Conservation (phyloP, 53 echinoderm and acorn worm genomes). For the Pentamera pediparva region DNA sequence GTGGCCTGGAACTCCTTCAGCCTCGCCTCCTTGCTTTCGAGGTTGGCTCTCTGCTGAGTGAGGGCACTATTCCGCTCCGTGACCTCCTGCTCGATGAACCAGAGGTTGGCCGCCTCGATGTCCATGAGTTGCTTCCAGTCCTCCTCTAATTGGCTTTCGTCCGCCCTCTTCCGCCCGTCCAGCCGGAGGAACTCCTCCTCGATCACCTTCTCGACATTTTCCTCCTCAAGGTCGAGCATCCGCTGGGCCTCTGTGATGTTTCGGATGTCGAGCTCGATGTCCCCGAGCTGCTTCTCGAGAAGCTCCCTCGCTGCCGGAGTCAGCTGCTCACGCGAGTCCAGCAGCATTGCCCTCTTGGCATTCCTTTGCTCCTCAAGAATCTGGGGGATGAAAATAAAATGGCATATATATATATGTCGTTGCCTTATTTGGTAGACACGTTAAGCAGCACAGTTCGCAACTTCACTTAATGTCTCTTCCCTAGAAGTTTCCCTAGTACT, state of each 20-base stretch:
- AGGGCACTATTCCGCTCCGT: slow-evolving; percentile 51
- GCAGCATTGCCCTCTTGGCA: slow-evolving; percentile 21
- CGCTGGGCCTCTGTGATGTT: slow-evolving; percentile 43
- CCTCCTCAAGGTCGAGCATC: slow-evolving; percentile 56
- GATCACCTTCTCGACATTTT: slow-evolving; percentile 66
- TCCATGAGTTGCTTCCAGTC: slow-evolving; percentile 63
- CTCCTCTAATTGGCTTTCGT: slow-evolving; percentile 46
- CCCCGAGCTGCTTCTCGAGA: slow-evolving; percentile 44
- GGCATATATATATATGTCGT: too few relatives aligned
- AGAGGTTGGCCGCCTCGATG: slow-evolving; percentile 75
- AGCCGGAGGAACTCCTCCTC: slow-evolving; percentile 72
- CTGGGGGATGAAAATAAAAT: too few relatives aligned
- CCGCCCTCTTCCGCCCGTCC: slow-evolving; percentile 54
- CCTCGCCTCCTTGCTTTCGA: slow-evolving; percentile 48
- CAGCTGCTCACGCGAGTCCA: slow-evolving; percentile 23
- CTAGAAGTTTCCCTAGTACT: too few relatives aligned
- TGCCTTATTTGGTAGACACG: too few relatives aligned
- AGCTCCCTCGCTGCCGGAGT: slow-evolving; percentile 33
- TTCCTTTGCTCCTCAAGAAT: slow-evolving; percentile 36
- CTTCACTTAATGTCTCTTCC: too few relatives aligned
- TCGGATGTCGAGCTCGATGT: slow-evolving; percentile 46
- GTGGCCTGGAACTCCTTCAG: slow-evolving; percentile 57
- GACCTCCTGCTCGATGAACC: slow-evolving; percentile 74
- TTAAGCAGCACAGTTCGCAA: too few relatives aligned
- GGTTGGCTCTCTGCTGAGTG: slow-evolving; percentile 56